Evolutionary conservation across 2,113 vertebrate genomes (phyloP), one percentile per base, ranked within the genome.

Genomic region (Pelecanoides urinatrix): DNA sequence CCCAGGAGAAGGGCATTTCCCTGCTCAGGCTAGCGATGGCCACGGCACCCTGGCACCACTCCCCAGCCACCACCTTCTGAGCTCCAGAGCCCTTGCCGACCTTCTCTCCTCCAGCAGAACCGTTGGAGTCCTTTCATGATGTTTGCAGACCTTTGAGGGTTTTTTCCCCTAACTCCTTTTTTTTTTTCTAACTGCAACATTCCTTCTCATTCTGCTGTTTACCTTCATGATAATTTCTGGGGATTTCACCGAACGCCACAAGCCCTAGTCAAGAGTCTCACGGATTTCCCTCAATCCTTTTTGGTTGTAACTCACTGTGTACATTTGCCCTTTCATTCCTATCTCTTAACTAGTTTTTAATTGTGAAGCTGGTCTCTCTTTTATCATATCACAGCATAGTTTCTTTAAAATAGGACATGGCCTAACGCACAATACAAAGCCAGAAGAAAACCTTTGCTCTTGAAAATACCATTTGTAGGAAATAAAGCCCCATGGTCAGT

Each of bases 171-270:
- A 65, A n/a, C 15, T 79, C 62, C 23, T 52, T 58, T 52, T 53
- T 58, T 52, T 53, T 55, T 45, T 34, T 16, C 34, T 20, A 67
- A 0, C 7, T 26, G 9, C 6, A 1, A 1, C 49, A 21, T 76
- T 50, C n/a, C 17, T 26, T 25, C n/a, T 47, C 30, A 11, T 29
- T 42, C 59, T 77, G 63, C 27, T 73, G 5, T 5, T 47, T 27
- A 3, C 21, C 42, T 59, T 9, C 27, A 1, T 3, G 13, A 3
- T 1, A 11, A n/a, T 55, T 38, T 25, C 17, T 16, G 27, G 29
- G 21, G 34, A 34, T 4, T 56, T 25, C 52, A 45, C 52, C 6
- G 49, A 55, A n/a, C 4, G 4, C 52, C 42, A 53, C 23, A 22
- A 32, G 18, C 9, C 27, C 32, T 15, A 17, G 16, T 0, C 19